Conservation (phyloP, 2,797 vertebrate species). For the Agapornis canus region DNA sequence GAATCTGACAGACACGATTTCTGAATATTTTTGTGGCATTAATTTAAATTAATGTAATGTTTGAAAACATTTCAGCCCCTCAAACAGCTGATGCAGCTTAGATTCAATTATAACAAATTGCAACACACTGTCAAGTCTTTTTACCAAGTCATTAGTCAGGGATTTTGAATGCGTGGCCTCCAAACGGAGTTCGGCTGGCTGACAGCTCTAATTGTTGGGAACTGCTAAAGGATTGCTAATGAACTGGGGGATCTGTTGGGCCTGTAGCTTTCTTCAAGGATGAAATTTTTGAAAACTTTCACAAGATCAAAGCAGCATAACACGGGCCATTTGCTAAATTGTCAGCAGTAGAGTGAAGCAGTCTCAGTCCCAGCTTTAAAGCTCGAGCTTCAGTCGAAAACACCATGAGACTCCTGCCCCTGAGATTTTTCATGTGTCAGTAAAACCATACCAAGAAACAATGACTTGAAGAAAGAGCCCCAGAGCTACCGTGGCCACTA, state of each 20-base stretch:
- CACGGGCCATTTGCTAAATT: slow-evolving; percentile 81
- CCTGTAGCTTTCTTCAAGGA: slow-evolving; percentile 77
- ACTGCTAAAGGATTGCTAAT: slow-evolving; percentile 89
- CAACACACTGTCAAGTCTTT: slow-evolving; percentile 87
- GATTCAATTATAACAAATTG: slow-evolving; percentile 89
- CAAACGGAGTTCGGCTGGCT: slow-evolving; percentile 72
- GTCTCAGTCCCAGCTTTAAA: slow-evolving; percentile 72
- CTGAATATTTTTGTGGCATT: slow-evolving; percentile 75
- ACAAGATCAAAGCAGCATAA: slow-evolving; percentile 83
- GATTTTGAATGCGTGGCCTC: slow-evolving; percentile 71
- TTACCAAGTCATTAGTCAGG: slow-evolving; percentile 90
- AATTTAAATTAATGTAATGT: slow-evolving; percentile 90
- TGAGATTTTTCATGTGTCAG: slow-evolving; percentile 73
- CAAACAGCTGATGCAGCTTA: slow-evolving; percentile 88
- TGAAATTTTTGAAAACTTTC: slow-evolving; percentile 83
- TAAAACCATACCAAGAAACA: slow-evolving; percentile 72
- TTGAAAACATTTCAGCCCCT: slow-evolving; percentile 84
- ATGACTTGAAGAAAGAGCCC: slow-evolving; percentile 55
- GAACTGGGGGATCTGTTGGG: slow-evolving; percentile 83
- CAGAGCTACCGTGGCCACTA: background rate
- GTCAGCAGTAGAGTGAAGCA: slow-evolving; percentile 77
- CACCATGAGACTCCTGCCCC: slow-evolving; percentile 49
- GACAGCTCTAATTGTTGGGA: slow-evolving; percentile 88
- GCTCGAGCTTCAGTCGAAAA: slow-evolving; percentile 63
- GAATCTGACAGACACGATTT: slow-evolving; percentile 70